Evolutionary conservation across 2,888 invertebrate species (phyloP).

Genomic region (Chirona hameri): DNA sequence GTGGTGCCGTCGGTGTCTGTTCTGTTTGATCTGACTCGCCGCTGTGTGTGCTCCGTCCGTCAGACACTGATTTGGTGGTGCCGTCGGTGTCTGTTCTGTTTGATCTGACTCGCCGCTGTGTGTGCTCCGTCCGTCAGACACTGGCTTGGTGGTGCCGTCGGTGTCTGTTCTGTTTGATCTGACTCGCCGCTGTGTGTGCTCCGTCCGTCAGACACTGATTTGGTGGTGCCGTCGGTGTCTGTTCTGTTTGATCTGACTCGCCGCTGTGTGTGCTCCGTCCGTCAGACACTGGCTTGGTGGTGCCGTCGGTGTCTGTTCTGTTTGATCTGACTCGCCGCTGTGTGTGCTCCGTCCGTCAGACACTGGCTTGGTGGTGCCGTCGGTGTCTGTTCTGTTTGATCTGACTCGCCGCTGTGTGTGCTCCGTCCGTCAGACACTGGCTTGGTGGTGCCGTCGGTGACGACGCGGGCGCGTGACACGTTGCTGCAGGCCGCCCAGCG

Average conservation of each 20-base stretch:
- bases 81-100: too few relatives aligned
- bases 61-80: constrained; percentile 75
- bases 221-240: constrained; percentile 74
- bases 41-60: constrained; percentile 34
- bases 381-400: too few relatives aligned
- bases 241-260: too few relatives aligned
- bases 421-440: constrained; percentile 62
- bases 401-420: too few relatives aligned
- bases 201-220: constrained; percentile 63
- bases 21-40: too few relatives aligned
- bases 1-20: constrained; percentile 74
- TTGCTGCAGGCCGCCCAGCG: constrained; percentile 66
- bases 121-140: constrained; percentile 54
- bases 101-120: too few relatives aligned
- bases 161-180: too few relatives aligned
- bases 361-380: constrained; percentile 74
- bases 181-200: too few relatives aligned
- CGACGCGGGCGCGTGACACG: constrained; percentile 60
- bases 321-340: too few relatives aligned
- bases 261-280: constrained; percentile 28
- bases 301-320: constrained; percentile 77
- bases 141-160: constrained; percentile 74
- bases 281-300: constrained; percentile 70
- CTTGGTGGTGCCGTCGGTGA: constrained; percentile 71
- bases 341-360: constrained; percentile 51